Evolutionary conservation across 1,140 invertebrate species (phyloP).

Genomic region (Amyelois transitella): DNA sequence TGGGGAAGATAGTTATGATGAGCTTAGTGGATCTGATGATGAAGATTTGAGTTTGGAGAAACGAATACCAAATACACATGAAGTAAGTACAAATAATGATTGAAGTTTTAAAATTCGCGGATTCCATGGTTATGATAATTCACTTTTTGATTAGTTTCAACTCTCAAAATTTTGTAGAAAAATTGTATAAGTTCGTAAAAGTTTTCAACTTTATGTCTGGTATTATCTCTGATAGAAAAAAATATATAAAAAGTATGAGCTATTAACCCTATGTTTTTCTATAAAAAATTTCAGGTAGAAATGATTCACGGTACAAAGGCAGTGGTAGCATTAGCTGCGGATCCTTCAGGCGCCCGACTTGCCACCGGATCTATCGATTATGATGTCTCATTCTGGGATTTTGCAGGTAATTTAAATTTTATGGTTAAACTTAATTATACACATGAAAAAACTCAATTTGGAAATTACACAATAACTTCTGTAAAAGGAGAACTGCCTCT

Average conservation of each 20-base stretch:
- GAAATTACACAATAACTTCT: too few relatives aligned
- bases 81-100: slow-evolving; percentile 72
- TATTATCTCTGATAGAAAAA: too few relatives aligned
- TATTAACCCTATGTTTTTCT: not conserved
- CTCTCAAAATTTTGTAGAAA: too few relatives aligned
- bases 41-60: slow-evolving; percentile 73
- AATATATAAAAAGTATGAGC: too few relatives aligned
- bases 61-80: slow-evolving; percentile 86
- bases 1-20: slow-evolving; percentile 71
- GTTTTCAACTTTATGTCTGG: too few relatives aligned
- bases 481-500: too few relatives aligned
- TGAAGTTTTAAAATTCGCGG: too few relatives aligned
- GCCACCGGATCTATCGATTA: slow-evolving; percentile 97
- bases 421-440: too few relatives aligned
- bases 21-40: slow-evolving; percentile 74
- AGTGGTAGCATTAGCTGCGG: slow-evolving; percentile 90
- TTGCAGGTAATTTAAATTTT: slow-evolving; percentile 79
- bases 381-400: slow-evolving; percentile 98
- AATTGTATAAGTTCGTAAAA: too few relatives aligned
- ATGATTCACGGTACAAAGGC: slow-evolving; percentile 91
- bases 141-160: too few relatives aligned
- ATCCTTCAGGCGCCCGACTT: slow-evolving; percentile 93
- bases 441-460: too few relatives aligned
- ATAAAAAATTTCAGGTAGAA: slow-evolving; percentile 66
- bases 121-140: too few relatives aligned